phyloP scores from a whole-genome alignment of 2,113 vertebrate genomes.

The Urocolius indicus region DNA sequence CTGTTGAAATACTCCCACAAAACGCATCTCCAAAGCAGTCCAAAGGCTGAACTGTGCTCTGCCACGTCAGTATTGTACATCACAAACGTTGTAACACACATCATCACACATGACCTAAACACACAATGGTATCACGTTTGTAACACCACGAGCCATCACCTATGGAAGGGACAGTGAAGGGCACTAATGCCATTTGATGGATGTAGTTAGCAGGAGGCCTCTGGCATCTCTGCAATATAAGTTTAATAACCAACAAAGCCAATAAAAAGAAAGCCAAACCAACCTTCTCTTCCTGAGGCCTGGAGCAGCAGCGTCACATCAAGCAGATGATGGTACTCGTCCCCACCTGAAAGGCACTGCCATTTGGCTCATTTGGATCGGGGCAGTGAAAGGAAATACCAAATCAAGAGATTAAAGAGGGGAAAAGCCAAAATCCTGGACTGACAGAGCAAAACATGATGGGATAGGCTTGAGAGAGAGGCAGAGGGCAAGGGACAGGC shows the following conservation, averaged over 20 bases:
- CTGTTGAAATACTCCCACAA: neutral
- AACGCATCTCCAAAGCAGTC: accelerated
- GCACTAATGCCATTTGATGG: neutral
- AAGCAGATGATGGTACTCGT: neutral
- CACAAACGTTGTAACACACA: neutral
- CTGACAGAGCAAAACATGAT: accelerated
- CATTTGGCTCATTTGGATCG: neutral
- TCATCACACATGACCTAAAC: neutral
- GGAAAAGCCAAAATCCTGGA: neutral
- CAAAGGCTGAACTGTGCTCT: neutral
- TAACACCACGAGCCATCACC: accelerated
- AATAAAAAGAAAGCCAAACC: neutral
- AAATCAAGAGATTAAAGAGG: neutral
- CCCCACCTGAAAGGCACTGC: neutral
- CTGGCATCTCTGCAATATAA: neutral
- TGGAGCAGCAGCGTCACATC: neutral
- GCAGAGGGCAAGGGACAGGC: neutral
- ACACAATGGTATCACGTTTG: neutral
- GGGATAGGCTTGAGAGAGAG: neutral
- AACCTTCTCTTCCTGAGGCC: neutral
- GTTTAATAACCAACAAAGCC: neutral
- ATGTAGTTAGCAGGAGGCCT: neutral
- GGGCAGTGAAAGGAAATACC: neutral
- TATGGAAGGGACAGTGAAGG: accelerated
- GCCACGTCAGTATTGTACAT: accelerated